These are phyloP conservation scores for Perccottus glenii DNA, from an alignment of 2,113 vertebrate species.

Conservation along the genomic window DNA sequence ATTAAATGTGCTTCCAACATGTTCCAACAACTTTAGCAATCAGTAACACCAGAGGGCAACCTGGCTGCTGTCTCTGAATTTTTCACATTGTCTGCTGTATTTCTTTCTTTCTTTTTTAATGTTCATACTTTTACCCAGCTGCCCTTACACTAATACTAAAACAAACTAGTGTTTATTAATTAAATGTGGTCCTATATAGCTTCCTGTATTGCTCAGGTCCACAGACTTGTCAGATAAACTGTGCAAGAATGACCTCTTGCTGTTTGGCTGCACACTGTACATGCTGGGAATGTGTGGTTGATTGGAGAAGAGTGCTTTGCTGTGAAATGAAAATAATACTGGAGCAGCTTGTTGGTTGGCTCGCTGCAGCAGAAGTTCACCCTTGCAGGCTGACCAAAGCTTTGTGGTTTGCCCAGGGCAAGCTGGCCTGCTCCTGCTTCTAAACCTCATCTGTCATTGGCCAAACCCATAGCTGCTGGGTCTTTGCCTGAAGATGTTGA, in stretches of 20 bases:
- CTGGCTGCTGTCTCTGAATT: slow-evolving; percentile 50
- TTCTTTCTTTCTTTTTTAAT: too few species aligned
- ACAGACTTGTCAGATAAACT: slow-evolving; percentile 28
- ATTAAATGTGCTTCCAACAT: slow-evolving; percentile 74
- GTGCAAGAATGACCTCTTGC: slow-evolving; percentile 37
- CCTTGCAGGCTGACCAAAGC: slow-evolving; percentile 75
- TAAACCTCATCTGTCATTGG: slow-evolving; percentile 76
- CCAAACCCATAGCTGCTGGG: slow-evolving; percentile 74
- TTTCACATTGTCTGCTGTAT: slow-evolving; percentile 45
- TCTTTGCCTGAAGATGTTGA: slow-evolving; percentile 79
- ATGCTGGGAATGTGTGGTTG: slow-evolving; percentile 16
- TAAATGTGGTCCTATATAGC: not conserved
- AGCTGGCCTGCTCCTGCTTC: slow-evolving; percentile 72
- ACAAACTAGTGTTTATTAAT: slow-evolving; percentile 13
- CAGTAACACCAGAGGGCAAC: slow-evolving; percentile 72
- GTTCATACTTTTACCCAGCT: not conserved
- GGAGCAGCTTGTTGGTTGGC: slow-evolving; percentile 35
- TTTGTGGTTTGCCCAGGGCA: slow-evolving; percentile 74
- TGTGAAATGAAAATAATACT: slow-evolving; percentile 54
- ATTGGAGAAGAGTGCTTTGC: slow-evolving; percentile 47
- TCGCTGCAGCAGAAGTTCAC: slow-evolving; percentile 60
- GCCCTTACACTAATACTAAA: not conserved
- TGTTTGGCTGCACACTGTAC: slow-evolving; percentile 39
- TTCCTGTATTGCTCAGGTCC: slow-evolving; percentile 20
- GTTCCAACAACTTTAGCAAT: slow-evolving; percentile 61